A percentile compares a stretch with the other conserved stretches of the same genome.
phyloP scores from a whole-genome alignment of 2,797 vertebrate genomes.

The Oreonectes daqikongensis region DNA sequence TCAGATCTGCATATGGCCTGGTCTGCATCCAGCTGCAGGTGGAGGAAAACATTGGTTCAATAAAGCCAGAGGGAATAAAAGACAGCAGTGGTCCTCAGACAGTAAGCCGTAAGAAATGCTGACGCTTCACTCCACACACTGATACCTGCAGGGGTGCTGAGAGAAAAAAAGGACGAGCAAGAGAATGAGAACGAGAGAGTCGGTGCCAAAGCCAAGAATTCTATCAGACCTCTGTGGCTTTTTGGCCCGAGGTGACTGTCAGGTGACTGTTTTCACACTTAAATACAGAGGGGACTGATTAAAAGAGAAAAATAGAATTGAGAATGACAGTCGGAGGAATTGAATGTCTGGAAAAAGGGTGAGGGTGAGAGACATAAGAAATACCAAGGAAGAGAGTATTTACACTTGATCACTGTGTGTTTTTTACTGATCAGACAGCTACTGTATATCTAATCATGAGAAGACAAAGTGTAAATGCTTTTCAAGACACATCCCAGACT shows the following conservation, averaged over 20 bases:
- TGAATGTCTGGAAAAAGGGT: not conserved
- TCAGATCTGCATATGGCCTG: slow-evolving; percentile 67
- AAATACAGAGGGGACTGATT: slow-evolving; percentile 9
- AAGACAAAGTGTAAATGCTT: not conserved
- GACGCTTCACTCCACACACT: slow-evolving; percentile 62
- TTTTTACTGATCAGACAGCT: not conserved
- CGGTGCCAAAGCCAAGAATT: slow-evolving; percentile 22
- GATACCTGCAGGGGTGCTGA: slow-evolving; percentile 25
- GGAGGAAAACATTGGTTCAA: slow-evolving; percentile 21
- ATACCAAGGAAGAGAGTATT: not conserved
- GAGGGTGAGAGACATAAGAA: not conserved
- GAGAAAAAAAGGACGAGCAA: not conserved
- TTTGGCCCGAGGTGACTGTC: slow-evolving; percentile 26
- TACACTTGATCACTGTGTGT: not conserved
- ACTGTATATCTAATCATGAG: not conserved
- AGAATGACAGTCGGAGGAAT: slow-evolving; percentile 30
- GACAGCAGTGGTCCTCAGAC: slow-evolving; percentile 60
- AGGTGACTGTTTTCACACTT: not conserved
- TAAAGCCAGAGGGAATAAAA: slow-evolving; percentile 62
- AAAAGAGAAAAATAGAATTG: slow-evolving; percentile 13
- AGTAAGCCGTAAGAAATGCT: slow-evolving; percentile 68
- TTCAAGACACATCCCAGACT: not conserved
- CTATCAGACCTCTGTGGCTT: slow-evolving; percentile 17
- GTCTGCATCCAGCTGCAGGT: slow-evolving; percentile 61
- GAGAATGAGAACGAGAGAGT: not conserved